Conservation (phyloP, 2,113 vertebrate species). For the Uropsilus gracilis region DNA sequence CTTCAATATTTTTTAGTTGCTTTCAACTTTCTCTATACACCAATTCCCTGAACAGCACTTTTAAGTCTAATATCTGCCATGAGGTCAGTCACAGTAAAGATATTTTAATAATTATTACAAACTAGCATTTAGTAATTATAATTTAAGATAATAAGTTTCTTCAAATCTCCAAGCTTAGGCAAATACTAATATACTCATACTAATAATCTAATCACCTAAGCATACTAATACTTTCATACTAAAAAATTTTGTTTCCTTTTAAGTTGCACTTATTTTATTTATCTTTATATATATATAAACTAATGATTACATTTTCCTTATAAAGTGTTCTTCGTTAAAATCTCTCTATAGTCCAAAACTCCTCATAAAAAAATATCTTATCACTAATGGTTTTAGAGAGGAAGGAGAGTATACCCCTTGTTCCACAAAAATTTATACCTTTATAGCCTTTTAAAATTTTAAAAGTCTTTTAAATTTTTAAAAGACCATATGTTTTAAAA, state of each 20-base stretch:
- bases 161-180: neutral
- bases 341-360: neutral
- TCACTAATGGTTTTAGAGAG: neutral
- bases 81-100: neutral
- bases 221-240: too few species aligned
- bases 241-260: neutral
- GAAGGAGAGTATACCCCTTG: neutral
- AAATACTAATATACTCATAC: neutral
- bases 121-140: neutral
- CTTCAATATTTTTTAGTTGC: neutral
- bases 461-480: too few species aligned
- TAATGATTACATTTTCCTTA: neutral
- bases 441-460: neutral
- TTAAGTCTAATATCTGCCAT: neutral
- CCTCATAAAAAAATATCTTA: neutral
- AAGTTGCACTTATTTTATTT: neutral
- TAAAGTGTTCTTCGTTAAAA: neutral
- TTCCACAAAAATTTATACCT: neutral
- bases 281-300: neutral
- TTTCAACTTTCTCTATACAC: neutral
- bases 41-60: neutral
- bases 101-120: conserved; percentile 19
- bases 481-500: too few species aligned
- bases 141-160: neutral
- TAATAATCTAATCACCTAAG: too few species aligned